Evolutionary conservation across 1,140 invertebrate species (phyloP).

Genomic region (Bombus superbus): DNA sequence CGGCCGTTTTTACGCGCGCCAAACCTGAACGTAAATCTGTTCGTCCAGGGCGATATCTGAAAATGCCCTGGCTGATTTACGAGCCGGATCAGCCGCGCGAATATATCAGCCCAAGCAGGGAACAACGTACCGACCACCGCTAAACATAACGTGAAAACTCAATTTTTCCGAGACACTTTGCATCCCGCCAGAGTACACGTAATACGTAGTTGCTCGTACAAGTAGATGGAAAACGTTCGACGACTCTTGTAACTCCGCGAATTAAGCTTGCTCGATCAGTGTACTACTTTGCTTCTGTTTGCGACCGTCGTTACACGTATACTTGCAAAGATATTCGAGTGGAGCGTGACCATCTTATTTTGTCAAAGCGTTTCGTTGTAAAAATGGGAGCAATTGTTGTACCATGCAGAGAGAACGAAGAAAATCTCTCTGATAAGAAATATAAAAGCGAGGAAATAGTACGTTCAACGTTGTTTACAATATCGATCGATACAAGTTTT

Average conservation of each 20-base stretch:
- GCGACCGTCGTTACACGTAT: neutral
- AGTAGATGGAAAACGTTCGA: neutral
- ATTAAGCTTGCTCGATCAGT: neutral
- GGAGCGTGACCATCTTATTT: neutral
- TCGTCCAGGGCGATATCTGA: conserved; percentile 38
- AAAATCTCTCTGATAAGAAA: neutral
- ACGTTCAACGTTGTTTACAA: neutral
- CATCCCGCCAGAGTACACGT: neutral
- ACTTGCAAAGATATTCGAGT: neutral
- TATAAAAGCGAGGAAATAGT: neutral
- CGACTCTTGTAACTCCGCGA: neutral
- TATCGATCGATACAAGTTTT: neutral
- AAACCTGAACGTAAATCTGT: conserved; percentile 41
- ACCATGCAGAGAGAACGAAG: neutral
- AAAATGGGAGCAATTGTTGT: too few relatives aligned
- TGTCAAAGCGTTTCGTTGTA: neutral
- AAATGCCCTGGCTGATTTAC: conserved; percentile 30
- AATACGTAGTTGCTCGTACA: too few relatives aligned
- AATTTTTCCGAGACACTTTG: neutral
- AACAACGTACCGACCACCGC: neutral
- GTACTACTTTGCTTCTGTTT: neutral
- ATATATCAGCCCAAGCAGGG: neutral
- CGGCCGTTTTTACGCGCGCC: conserved; percentile 30
- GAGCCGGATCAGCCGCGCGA: neutral
- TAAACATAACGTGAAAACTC: neutral